phyloP scores from a whole-genome alignment of 2,888 invertebrate species.

The Parnassius glacialis region DNA sequence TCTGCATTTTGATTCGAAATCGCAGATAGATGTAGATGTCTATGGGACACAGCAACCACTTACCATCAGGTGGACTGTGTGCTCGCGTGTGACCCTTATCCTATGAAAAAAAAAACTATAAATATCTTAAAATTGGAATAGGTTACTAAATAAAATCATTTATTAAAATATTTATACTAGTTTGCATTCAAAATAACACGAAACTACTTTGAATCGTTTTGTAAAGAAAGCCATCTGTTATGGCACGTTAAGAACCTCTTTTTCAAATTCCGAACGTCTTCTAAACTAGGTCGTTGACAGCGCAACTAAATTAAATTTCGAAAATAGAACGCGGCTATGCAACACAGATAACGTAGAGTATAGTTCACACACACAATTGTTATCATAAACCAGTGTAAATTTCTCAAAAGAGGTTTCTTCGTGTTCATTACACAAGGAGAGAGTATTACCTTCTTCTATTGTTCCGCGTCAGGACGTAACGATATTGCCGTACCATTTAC shows the following conservation, averaged over 20 bases:
- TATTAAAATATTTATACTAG: too few species aligned
- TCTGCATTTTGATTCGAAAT: too few species aligned
- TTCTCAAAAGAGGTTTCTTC: slow-evolving; percentile 42
- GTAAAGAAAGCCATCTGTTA: slow-evolving; percentile 13
- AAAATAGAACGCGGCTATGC: slow-evolving; percentile 29
- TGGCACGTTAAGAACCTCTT: slow-evolving; percentile 22
- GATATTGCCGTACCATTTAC: slow-evolving; percentile 60
- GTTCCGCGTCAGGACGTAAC: slow-evolving; percentile 57
- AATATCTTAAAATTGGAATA: too few species aligned
- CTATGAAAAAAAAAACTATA: too few species aligned
- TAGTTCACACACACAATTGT: slow-evolving; percentile 33
- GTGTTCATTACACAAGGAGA: slow-evolving; percentile 55
- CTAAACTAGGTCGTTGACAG: slow-evolving; percentile 33
- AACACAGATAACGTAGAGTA: slow-evolving; percentile 24
- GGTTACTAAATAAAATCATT: too few species aligned
- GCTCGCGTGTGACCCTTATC: too few species aligned
- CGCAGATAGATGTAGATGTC: too few species aligned
- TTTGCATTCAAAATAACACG: too few species aligned
- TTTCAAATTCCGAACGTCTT: slow-evolving; percentile 27
- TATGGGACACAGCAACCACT: too few species aligned
- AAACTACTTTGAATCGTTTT: too few species aligned
- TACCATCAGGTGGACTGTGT: too few species aligned
- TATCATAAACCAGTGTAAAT: slow-evolving; percentile 36
- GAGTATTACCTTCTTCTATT: slow-evolving; percentile 49
- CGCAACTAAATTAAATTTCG: slow-evolving; percentile 30